Evolutionary conservation across 2,113 vertebrate genomes (phyloP).

Genomic region (Toxostoma redivivum): DNA sequence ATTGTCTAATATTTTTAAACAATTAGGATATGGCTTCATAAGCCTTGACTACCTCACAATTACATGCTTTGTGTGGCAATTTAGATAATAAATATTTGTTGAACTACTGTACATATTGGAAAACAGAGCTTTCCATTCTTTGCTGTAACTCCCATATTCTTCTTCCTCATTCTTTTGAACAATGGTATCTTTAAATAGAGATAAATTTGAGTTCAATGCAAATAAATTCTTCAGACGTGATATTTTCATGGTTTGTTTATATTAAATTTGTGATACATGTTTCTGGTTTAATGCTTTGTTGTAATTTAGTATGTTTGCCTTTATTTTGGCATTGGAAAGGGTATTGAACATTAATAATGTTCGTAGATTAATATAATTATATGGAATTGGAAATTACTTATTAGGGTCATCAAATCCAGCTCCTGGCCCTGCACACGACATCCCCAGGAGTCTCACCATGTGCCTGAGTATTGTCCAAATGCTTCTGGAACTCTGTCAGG

Average conservation of each 20-base stretch:
- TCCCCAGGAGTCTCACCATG: too few species aligned
- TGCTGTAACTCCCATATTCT: rapidly evolving
- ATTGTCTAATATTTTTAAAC: neutral
- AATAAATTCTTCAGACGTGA: neutral
- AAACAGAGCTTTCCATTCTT: neutral
- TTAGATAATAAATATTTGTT: neutral
- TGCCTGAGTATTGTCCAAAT: neutral
- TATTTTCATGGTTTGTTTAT: neutral
- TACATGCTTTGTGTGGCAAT: neutral
- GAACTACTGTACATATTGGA: neutral
- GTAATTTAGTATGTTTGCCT: neutral
- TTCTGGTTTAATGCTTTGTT: neutral
- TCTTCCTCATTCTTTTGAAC: neutral
- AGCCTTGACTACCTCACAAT: neutral
- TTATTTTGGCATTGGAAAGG: neutral
- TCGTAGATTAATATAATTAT: neutral
- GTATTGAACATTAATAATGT: neutral
- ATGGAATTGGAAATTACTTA: neutral
- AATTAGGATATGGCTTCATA: neutral
- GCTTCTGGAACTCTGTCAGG: neutral
- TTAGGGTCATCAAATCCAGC: neutral
- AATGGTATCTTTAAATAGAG: neutral
- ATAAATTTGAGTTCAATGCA: neutral
- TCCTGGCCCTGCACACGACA: neutral
- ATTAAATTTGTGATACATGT: neutral